phyloP scores from a whole-genome alignment of 2,888 invertebrate genomes.

The Drosophila demipolita region DNA sequence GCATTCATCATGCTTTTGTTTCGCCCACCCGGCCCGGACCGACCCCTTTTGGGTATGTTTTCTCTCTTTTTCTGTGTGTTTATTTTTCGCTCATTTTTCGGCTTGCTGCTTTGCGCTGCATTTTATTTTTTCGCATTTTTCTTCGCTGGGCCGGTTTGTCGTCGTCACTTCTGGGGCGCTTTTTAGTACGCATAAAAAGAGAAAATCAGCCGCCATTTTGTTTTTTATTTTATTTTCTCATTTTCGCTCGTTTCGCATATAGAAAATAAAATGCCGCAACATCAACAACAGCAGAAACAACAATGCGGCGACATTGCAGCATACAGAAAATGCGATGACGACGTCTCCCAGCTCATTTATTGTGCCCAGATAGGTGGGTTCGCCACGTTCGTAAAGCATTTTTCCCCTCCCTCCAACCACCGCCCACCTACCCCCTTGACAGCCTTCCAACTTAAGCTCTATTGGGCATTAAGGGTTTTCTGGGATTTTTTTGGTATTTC shows the following conservation, averaged over 20 bases:
- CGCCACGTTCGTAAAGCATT: slow-evolving; percentile 17
- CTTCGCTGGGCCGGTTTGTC: slow-evolving; percentile 55
- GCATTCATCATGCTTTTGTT: slow-evolving; percentile 66
- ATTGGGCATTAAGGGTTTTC: slow-evolving; percentile 78
- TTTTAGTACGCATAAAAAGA: slow-evolving; percentile 80
- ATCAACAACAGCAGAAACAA: slow-evolving; percentile 42
- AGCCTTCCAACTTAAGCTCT: slow-evolving; percentile 65
- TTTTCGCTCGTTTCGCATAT: slow-evolving; percentile 75
- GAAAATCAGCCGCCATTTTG: slow-evolving; percentile 82
- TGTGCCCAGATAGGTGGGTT: slow-evolving; percentile 23
- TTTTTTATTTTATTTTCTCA: slow-evolving; percentile 76
- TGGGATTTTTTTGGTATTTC: slow-evolving; percentile 43
- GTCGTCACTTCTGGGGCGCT: slow-evolving; percentile 66
- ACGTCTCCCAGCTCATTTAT: slow-evolving; percentile 61
- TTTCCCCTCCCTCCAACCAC: neutral
- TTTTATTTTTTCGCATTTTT: slow-evolving; percentile 79
- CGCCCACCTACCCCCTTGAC: neutral
- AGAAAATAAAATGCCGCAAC: slow-evolving; percentile 79
- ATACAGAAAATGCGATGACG: slow-evolving; percentile 65
- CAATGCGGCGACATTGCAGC: slow-evolving; percentile 53
- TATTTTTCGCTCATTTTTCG: slow-evolving; percentile 28
- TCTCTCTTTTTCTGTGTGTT: slow-evolving; percentile 30
- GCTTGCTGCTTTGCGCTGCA: slow-evolving; percentile 48
- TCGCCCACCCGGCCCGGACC: slow-evolving; percentile 2
- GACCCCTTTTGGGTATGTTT: slow-evolving; percentile 28